A percentile compares a stretch with the other conserved stretches of the same genome.
Conservation (phyloP, 2,888 invertebrate genomes). For the Melolontha melolontha region DNA sequence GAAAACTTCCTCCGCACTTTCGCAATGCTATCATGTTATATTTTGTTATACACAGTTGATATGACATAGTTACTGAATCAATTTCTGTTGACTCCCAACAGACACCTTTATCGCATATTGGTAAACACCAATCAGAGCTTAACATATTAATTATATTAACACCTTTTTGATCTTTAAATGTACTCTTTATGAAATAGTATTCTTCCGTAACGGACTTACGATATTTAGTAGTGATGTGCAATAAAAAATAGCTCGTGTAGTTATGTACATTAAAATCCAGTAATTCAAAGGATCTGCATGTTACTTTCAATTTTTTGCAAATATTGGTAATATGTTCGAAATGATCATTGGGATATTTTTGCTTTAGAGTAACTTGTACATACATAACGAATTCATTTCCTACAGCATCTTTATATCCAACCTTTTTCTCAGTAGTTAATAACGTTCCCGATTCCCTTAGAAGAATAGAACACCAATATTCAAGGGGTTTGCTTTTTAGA, state of each 20-base stretch:
- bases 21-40: constrained; percentile 72
- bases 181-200: constrained; percentile 40
- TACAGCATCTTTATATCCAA: constrained; percentile 64
- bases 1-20: constrained; percentile 71
- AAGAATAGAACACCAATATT: constrained; percentile 77
- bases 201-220: constrained; percentile 40
- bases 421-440: constrained; percentile 67
- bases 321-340: not conserved
- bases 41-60: constrained; percentile 70
- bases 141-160: constrained; percentile 50
- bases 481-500: constrained; percentile 69
- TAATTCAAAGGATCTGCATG: constrained; percentile 14
- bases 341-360: constrained; percentile 5
- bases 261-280: constrained; percentile 22
- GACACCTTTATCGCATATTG: constrained; percentile 48
- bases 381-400: constrained; percentile 54
- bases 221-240: constrained; percentile 43
- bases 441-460: constrained; percentile 67
- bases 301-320: constrained; percentile 3
- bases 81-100: constrained; percentile 68
- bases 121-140: constrained; percentile 58
- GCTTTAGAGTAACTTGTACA: not conserved
- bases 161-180: constrained; percentile 12
- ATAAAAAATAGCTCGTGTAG: constrained; percentile 14
- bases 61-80: constrained; percentile 68